Conservation (phyloP, 1,140 invertebrate species). For the Megalonaias nervosa region DNA sequence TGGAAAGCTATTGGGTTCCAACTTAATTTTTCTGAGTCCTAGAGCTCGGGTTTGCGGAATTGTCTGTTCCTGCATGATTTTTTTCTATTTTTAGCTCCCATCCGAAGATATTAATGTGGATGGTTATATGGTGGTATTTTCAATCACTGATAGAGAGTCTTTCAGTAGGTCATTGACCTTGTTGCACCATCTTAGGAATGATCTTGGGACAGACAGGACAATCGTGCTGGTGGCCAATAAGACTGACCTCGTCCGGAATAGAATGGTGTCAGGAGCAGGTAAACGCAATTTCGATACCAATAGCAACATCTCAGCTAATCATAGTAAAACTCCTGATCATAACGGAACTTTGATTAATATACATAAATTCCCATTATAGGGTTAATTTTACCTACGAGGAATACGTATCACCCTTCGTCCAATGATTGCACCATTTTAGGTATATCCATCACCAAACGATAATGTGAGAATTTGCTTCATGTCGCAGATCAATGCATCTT, state of each 20-base stretch:
- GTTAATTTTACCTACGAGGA: no score
- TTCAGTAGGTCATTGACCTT: constrained; percentile 50
- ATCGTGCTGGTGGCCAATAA: constrained; percentile 58
- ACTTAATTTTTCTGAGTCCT: neutral
- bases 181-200: constrained; percentile 52
- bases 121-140: constrained; percentile 57
- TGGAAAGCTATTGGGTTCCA: neutral
- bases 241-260: constrained; percentile 53
- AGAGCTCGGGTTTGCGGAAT: neutral
- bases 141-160: constrained; percentile 70
- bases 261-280: constrained; percentile 52
- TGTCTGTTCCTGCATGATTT: neutral
- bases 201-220: constrained; percentile 45
- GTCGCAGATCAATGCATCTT: no score
- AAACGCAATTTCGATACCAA: neutral
- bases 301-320: neutral
- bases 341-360: neutral
- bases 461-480: no score
- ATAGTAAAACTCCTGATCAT: neutral
- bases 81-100: constrained; percentile 18
- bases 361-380: no score
- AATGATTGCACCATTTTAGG: no score
- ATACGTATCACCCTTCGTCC: no score
- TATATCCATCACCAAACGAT: no score
- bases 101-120: constrained; percentile 43